Base-by-base conservation (phyloP, 1,140 invertebrate species). In the Saccostrea cuccullata region DNA sequence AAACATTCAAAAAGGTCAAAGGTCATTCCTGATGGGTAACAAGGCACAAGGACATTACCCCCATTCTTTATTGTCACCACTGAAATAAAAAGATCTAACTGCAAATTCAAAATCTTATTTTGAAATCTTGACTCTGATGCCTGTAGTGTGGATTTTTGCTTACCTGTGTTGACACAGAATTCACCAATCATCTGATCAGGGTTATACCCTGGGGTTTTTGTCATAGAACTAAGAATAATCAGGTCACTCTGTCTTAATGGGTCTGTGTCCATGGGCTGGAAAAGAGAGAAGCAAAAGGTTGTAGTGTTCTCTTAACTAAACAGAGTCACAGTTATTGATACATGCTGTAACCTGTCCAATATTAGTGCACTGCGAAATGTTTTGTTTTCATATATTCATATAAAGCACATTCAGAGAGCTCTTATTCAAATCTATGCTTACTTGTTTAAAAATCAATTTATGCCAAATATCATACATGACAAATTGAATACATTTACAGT, bases 1-100 rank as follows among this genome's bases (percentile, higher is more conserved):
- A 99, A 95, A 95, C 98, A 99, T 95, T 99, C 99, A 94, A 99
- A 98, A 73, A 99, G 96, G 96, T 99, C 99, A 94, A 99, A 99
- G 26, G 99, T 97, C 82, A 99, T 97, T 70, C 99, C 99, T 70
- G 98, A 98, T 0, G 98, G 98, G 96, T 98, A 93, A 98, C 98
- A 99, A 1, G 99, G 99, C 89, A 99, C 97, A 86, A 99, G 95
- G 85, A 99, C 99, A 95, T 97, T 99, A 60, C 99, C 99, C 90
- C 98, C 98, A 90, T 96, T 97, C 90, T 94, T 94, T n/a, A 95
- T 86, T 20, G 98, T 98, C 58, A 95, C 91, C 85, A 95, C 96
- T 96, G 92, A 86, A 94, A 94, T 70, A 88, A 86, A 89, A 85
- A 23, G 12, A 56, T 15, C 13, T 87, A 4, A 84, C 40, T 84